Evolutionary conservation across 1,140 invertebrate species (phyloP).

Genomic region (Zaprionus africanus): DNA sequence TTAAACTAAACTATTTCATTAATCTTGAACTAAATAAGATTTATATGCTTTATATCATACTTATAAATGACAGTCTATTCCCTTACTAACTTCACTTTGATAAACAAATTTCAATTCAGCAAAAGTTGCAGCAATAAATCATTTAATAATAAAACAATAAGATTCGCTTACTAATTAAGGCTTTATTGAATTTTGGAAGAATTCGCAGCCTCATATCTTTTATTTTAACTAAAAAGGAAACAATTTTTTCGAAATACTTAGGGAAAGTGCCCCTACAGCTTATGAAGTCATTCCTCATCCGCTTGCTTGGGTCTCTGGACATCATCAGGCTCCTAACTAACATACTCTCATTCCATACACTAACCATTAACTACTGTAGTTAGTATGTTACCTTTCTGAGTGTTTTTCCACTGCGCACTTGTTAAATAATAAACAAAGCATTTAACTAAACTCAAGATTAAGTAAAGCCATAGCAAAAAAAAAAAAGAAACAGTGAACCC

Average conservation of each 20-base stretch:
- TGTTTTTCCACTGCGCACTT: constrained; percentile 25
- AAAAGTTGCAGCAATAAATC: constrained; percentile 1
- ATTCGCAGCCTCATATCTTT: neutral
- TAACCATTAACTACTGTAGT: neutral
- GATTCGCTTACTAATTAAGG: constrained; percentile 7
- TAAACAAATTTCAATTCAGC: constrained; percentile 30
- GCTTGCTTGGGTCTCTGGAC: neutral
- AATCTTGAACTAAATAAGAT: neutral
- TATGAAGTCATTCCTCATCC: neutral
- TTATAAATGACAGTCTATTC: neutral
- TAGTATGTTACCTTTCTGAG: constrained; percentile 14
- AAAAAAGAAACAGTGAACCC: constrained; percentile 10
- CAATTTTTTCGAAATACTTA: too few relatives aligned
- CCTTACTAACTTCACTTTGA: constrained; percentile 16
- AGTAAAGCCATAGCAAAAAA: constrained; percentile 1
- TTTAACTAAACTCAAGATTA: neutral
- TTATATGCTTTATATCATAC: neutral
- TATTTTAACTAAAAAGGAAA: too few relatives aligned
- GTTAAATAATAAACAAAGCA: constrained; percentile 8
- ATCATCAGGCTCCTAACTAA: neutral
- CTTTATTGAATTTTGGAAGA: neutral
- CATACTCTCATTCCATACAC: neutral
- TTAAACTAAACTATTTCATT: neutral
- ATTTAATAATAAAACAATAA: constrained; percentile 5
- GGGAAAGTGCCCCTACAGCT: neutral